Base-by-base conservation (phyloP, 2,113 vertebrate species). In the Rhinolophus ferrumequinum region DNA sequence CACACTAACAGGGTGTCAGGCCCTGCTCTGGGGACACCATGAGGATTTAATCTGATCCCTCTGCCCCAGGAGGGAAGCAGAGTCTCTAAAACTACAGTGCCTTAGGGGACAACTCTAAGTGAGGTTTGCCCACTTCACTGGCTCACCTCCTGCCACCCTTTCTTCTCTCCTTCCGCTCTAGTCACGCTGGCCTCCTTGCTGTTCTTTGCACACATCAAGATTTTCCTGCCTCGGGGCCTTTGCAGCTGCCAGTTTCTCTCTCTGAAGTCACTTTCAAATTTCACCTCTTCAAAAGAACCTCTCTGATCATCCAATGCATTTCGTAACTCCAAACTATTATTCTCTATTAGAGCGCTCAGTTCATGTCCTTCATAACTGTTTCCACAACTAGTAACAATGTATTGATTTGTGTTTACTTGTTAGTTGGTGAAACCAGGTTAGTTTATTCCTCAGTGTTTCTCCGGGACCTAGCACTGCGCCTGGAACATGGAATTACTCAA, bases 211-310 rank as follows among this genome's bases (percentile, higher is more conserved):
- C 9, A 28, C 21, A 26, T 14, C 21, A 8, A 11, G 7, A 0
- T 2, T 30, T 50, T n/a, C 44, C 92, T 50, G 64, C 81, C 81
- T 13, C 91, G 24, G 64, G 88, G 35, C 44, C 93, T 86, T 89
- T 70, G 84, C 79, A 60, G 72, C 6, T 5, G 22, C 54, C 75
- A 14, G 28, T 41, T 18, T 24, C 67, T 86, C 28, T 58, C 47
- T 6, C 44, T 6, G 18, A 70, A 66, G 33, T 0, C 18, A 2
- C 41, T 54, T 33, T 72, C 52, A n/a, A 52, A 41, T 58, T 26
- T 67, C 52, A 19, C 50, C 67, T 47, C 56, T 94, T 77, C 72
- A 12, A 44, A 38, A 72, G 35, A 52, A 38, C 33, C 30, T 38
- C 75, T 86, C 60, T 82, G 88, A 41, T 76, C 9, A 30, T 76